These are phyloP conservation scores for Hippocampus abdominalis DNA, from an alignment of 2,113 vertebrate species.

Conservation along the genomic window DNA sequence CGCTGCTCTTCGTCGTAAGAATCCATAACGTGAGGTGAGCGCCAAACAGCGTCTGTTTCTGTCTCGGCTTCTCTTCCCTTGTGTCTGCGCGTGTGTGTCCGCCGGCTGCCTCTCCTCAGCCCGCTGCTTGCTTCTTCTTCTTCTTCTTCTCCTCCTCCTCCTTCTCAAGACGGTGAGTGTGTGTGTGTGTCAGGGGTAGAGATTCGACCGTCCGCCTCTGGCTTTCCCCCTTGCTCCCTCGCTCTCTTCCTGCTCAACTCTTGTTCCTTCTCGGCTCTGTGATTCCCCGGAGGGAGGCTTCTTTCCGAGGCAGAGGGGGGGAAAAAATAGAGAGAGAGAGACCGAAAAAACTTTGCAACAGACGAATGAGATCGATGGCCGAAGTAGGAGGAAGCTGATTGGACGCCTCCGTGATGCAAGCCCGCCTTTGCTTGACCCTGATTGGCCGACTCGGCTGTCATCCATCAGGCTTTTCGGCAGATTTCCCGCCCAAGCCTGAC, in stretches of 20 bases:
- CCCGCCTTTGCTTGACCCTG: slow-evolving; percentile 29
- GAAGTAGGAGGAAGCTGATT: slow-evolving; percentile 46
- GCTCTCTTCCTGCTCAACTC: background rate
- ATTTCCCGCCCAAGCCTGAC: background rate
- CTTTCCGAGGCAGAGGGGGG: background rate
- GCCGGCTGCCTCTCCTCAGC: slow-evolving; percentile 16
- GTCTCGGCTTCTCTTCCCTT: slow-evolving; percentile 6
- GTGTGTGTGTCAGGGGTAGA: slow-evolving; percentile 17
- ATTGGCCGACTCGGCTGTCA: slow-evolving; percentile 59
- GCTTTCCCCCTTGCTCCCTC: slow-evolving; percentile 28
- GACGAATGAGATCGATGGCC: slow-evolving; percentile 39
- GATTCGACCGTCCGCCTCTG: slow-evolving; percentile 64
- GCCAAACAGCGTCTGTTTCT: background rate
- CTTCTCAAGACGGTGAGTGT: slow-evolving; percentile 27
- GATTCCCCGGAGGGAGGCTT: background rate
- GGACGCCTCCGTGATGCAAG: slow-evolving; percentile 29
- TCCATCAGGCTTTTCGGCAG: slow-evolving; percentile 1
- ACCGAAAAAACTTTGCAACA: background rate
- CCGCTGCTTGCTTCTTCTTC: slow-evolving; percentile 52
- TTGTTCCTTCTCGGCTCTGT: background rate
- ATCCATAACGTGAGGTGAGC: background rate
- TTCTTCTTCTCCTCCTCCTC: slow-evolving; percentile 40
- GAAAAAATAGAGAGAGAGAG: slow-evolving; percentile 12
- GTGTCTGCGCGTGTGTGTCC: background rate
- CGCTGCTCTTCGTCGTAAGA: slow-evolving; percentile 43